Percentiles rank a stretch among this genome's conserved stretches.
Conservation (phyloP, 1,140 invertebrate genomes). For the Sarcophaga peregrina region DNA sequence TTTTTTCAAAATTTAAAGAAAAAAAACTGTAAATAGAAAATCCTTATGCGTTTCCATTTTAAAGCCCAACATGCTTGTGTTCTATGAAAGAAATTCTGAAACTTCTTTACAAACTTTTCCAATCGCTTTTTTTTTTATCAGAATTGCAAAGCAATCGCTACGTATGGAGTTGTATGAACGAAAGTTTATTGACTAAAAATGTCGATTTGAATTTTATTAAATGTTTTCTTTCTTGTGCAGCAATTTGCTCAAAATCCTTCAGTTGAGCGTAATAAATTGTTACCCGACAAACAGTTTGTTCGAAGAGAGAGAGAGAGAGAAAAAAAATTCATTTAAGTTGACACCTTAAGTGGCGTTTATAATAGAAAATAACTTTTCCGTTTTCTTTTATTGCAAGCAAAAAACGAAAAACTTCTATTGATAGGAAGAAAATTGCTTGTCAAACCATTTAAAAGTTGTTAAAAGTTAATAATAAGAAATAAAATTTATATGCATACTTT, state of each 20-base stretch:
- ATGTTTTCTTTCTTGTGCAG: neutral
- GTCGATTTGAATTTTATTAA: constrained; percentile 42
- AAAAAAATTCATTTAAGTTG: constrained; percentile 41
- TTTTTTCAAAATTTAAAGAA: neutral
- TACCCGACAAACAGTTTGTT: constrained; percentile 25
- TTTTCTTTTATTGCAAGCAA: neutral
- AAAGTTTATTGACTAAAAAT: constrained; percentile 40
- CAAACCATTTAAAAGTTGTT: constrained; percentile 41
- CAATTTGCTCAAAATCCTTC: constrained; percentile 21
- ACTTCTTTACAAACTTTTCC: neutral
- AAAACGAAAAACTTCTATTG: neutral
- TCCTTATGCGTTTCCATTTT: constrained; percentile 2
- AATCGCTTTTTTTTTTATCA: constrained; percentile 13
- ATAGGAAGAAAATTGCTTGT: constrained; percentile 26
- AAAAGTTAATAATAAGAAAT: constrained; percentile 40
- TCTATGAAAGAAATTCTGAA: no score
- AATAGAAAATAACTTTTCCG: constrained; percentile 11
- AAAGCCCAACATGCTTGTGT: neutral
- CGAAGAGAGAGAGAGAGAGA: neutral
- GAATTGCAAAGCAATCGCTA: neutral
- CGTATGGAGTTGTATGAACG: neutral
- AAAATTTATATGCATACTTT: constrained; percentile 35
- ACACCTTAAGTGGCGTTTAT: constrained; percentile 40
- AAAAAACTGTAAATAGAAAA: neutral
- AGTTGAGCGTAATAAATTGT: constrained; percentile 31